Percentiles rank a stretch among this genome's conserved stretches.
Conservation (phyloP, 37 sponge, comb jelly and placozoan genomes). For the Agelas oroides region DNA sequence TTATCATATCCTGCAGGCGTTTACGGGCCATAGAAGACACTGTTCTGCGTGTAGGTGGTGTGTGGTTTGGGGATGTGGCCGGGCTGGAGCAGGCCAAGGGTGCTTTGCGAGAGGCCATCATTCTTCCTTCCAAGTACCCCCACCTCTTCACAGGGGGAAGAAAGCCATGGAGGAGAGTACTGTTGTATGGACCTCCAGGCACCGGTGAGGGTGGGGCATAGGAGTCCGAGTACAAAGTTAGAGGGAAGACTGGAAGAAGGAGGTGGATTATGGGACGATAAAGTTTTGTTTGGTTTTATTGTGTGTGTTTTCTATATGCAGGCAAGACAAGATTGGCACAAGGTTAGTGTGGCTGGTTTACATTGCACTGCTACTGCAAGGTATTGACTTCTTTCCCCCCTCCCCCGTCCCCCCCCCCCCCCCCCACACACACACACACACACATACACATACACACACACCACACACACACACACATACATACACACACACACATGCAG, state of each 20-base stretch:
- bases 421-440: too few relatives aligned
- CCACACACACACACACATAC: too few relatives aligned
- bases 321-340: constrained; percentile 73
- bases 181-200: constrained; percentile 92
- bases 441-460: too few relatives aligned
- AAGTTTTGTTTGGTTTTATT: background rate
- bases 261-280: too few relatives aligned
- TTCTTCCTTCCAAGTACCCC: constrained; percentile 71
- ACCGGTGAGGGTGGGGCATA: constrained; percentile 50
- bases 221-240: background rate
- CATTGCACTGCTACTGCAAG: background rate
- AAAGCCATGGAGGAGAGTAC: constrained; percentile 80
- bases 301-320: constrained; percentile 6
- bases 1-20: constrained; percentile 44
- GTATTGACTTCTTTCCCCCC: too few relatives aligned
- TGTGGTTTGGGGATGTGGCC: constrained; percentile 68
- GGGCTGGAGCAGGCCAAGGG: constrained; percentile 82
- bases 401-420: too few relatives aligned
- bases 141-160: constrained; percentile 73
- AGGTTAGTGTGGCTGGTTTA: constrained; percentile 13
- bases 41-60: background rate
- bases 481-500: too few relatives aligned
- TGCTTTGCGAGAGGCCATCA: constrained; percentile 76
- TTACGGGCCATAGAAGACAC: constrained; percentile 46
- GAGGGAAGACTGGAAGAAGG: background rate